phyloP scores from a whole-genome alignment of 2,113 vertebrate species.

The Anguilla japonica region DNA sequence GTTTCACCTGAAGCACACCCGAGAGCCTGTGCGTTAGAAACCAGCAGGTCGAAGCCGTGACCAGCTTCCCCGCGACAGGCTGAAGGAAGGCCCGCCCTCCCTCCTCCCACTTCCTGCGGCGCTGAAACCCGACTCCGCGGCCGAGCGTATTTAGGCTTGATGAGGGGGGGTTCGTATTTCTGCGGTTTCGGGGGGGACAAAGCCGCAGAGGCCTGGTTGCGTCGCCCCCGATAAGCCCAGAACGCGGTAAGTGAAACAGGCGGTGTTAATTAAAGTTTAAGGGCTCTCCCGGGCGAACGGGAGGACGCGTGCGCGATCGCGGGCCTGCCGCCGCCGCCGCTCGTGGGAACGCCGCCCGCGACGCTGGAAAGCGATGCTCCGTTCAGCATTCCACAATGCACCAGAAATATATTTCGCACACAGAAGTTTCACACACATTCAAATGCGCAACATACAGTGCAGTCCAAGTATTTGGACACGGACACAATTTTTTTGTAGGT shows the following conservation, averaged over 20 bases:
- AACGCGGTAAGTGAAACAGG: slow-evolving; percentile 25
- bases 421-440: not conserved
- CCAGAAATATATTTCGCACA: too few relatives aligned
- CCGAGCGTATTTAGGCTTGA: slow-evolving; percentile 9
- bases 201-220: slow-evolving; percentile 24
- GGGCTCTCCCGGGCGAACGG: slow-evolving; percentile 1
- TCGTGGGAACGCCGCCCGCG: slow-evolving; percentile 55
- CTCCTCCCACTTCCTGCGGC: not conserved
- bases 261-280: slow-evolving; percentile 36
- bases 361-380: slow-evolving; percentile 50
- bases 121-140: slow-evolving; percentile 5
- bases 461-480: too few relatives aligned
- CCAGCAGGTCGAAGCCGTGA: too few relatives aligned
- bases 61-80: too few relatives aligned
- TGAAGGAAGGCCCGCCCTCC: too few relatives aligned
- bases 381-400: slow-evolving; percentile 43
- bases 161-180: slow-evolving; percentile 27
- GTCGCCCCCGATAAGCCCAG: slow-evolving; percentile 20
- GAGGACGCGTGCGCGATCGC: not conserved
- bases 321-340: slow-evolving; percentile 46
- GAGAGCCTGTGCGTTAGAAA: not conserved
- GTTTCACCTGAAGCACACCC: not conserved
- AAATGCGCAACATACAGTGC: too few relatives aligned
- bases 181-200: slow-evolving; percentile 2
- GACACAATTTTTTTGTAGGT: too few relatives aligned